A percentile compares a stretch with the other conserved stretches of the same genome.
phyloP scores from a whole-genome alignment of 1,140 invertebrate species.

The Diabrotica undecimpunctata region DNA sequence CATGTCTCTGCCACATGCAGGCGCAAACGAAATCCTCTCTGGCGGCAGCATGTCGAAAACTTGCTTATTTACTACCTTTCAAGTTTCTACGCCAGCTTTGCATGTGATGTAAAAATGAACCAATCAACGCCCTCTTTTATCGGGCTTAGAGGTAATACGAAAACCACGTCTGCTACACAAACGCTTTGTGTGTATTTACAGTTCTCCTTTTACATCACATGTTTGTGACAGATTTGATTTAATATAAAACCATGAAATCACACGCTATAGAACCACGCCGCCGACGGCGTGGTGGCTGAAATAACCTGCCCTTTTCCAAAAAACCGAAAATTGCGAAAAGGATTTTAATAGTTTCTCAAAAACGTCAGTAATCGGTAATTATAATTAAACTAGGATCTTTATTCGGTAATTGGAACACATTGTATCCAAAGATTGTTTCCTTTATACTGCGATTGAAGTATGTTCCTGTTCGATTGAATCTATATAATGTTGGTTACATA shows the following conservation, averaged over 20 bases:
- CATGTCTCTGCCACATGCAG: conserved; percentile 26
- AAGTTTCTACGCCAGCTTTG: conserved; percentile 30
- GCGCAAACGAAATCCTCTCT: conserved; percentile 28
- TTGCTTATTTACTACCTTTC: conserved; percentile 38
- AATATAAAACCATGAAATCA: conserved; percentile 29
- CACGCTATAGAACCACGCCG: neutral
- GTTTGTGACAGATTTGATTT: conserved; percentile 32
- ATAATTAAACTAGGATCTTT: too few relatives aligned
- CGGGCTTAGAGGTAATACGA: conserved; percentile 15
- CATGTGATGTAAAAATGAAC: conserved; percentile 34
- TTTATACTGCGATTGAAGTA: too few relatives aligned
- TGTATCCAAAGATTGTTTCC: too few relatives aligned
- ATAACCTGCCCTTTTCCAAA: neutral
- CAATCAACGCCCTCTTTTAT: conserved; percentile 31
- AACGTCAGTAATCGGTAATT: too few relatives aligned
- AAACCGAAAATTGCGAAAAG: too few relatives aligned
- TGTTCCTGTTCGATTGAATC: too few relatives aligned
- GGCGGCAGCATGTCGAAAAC: conserved; percentile 1
- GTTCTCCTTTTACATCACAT: conserved; percentile 23
- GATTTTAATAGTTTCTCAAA: too few relatives aligned
- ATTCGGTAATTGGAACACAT: too few relatives aligned
- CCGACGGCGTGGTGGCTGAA: neutral
- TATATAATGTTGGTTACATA: too few relatives aligned
- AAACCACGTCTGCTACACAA: conserved; percentile 23
- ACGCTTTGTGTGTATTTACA: conserved; percentile 26